These are phyloP conservation scores for Patella caerulea DNA, from an alignment of 2,888 invertebrate species.

Conservation along the genomic window DNA sequence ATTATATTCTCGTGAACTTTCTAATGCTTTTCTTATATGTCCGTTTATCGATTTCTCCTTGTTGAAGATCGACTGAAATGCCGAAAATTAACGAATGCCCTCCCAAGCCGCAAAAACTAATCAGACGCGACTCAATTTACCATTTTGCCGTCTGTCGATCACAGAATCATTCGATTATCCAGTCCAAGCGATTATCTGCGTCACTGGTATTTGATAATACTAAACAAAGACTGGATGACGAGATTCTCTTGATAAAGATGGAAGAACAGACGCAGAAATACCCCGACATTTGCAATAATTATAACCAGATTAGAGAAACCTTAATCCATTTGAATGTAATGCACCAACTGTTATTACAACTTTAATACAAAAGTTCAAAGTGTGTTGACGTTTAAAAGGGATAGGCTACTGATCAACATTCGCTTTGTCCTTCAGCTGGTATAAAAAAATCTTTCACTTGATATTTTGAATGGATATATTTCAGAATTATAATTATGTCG, in stretches of 20 bases:
- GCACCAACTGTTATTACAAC: too few relatives aligned
- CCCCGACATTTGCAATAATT: neutral
- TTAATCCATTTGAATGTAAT: too few relatives aligned
- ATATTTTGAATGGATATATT: too few relatives aligned
- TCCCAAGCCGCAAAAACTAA: conserved; percentile 11
- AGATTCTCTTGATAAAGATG: neutral
- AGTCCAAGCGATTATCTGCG: neutral
- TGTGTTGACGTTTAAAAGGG: too few relatives aligned
- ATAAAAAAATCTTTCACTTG: too few relatives aligned
- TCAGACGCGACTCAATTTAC: conserved; percentile 9
- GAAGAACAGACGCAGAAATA: neutral
- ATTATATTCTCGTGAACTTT: neutral
- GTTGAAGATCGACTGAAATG: conserved; percentile 2
- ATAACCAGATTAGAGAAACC: neutral
- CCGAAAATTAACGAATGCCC: conserved; percentile 13
- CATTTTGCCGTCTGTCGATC: conserved; percentile 7
- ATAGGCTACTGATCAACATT: too few relatives aligned
- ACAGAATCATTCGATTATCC: conserved; percentile 2
- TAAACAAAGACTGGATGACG: conserved; percentile 7
- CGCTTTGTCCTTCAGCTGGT: too few relatives aligned
- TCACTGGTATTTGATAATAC: neutral
- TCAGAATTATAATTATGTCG: too few relatives aligned
- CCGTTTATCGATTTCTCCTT: neutral
- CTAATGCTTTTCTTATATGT: conserved; percentile 8
- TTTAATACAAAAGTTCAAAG: too few relatives aligned